Percentiles rank a stretch among this genome's conserved stretches.
Conservation (phyloP, 2,113 vertebrate species). For the Sinocyclocheilus anshuiensis region DNA sequence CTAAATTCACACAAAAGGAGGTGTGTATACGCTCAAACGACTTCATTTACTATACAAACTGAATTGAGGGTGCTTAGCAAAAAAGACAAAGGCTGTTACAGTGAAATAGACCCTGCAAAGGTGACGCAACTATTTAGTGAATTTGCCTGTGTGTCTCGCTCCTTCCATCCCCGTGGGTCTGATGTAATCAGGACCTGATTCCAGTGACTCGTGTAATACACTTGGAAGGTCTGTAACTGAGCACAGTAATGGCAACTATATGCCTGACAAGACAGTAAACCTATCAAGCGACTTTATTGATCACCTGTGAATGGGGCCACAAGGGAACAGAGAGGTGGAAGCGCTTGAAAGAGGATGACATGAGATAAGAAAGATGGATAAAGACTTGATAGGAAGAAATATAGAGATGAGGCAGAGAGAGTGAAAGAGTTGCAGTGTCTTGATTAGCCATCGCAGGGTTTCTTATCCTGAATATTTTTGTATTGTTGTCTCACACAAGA, state of each 20-base stretch:
- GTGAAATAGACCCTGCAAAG: neutral
- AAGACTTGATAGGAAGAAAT: conserved; percentile 42
- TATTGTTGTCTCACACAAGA: neutral
- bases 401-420: conserved; percentile 30
- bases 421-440: conserved; percentile 20
- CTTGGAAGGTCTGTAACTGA: conserved; percentile 51
- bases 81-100: neutral
- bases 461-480: neutral
- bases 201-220: conserved; percentile 51
- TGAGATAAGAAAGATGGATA: conserved; percentile 46
- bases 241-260: conserved; percentile 50
- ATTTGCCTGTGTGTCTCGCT: neutral
- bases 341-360: conserved; percentile 1
- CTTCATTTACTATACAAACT: neutral
- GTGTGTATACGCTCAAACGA: neutral
- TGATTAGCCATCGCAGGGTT: conserved; percentile 15
- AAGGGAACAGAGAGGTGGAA: conserved; percentile 34
- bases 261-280: conserved; percentile 48
- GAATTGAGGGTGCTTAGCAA: neutral
- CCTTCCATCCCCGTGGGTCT: conserved; percentile 40
- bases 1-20: neutral
- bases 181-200: conserved; percentile 48
- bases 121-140: neutral
- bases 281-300: conserved; percentile 54
- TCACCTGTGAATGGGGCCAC: conserved; percentile 47